Evolutionary conservation across 2,888 invertebrate species (phyloP).

Genomic region (Hirudinaria manillensis): DNA sequence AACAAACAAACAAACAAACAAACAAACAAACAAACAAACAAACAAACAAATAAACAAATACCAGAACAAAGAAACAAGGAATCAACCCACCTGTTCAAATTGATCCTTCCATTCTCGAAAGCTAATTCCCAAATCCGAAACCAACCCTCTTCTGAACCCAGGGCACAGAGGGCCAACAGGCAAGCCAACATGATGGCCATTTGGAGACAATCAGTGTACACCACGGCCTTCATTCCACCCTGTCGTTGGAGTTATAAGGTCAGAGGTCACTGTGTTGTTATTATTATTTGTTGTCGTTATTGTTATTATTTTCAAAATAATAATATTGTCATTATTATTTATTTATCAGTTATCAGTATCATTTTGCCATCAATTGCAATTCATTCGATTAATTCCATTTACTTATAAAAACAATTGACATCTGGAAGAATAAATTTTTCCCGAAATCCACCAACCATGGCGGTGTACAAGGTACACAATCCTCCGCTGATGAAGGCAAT

Average conservation of each 20-base stretch:
- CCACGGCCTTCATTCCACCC: conserved; percentile 38
- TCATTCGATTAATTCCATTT: background rate
- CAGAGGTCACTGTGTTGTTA: no score
- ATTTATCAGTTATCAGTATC: no score
- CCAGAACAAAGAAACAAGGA: no score
- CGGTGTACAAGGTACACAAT: conserved; percentile 54
- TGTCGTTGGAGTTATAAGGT: background rate
- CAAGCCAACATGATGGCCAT: conserved; percentile 34
- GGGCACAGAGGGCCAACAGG: conserved; percentile 42
- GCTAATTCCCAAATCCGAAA: conserved; percentile 45
- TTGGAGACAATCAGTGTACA: conserved; percentile 37
- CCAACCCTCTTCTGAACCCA: conserved; percentile 48
- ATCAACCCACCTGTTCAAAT: conserved; percentile 44
- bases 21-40: no score
- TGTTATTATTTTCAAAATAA: background rate
- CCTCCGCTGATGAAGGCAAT: conserved; percentile 50
- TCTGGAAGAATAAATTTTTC: background rate
- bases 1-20: no score
- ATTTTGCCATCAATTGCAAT: no score
- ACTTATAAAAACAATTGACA: background rate
- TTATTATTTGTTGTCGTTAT: no score
- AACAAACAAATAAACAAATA: no score
- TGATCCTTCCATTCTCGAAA: conserved; percentile 43
- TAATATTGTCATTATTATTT: background rate
- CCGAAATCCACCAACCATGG: conserved; percentile 35